Evolutionary conservation across 2,113 vertebrate species (phyloP), one percentile per base, ranked within the genome.

Genomic region (Dromaius novaehollandiae): DNA sequence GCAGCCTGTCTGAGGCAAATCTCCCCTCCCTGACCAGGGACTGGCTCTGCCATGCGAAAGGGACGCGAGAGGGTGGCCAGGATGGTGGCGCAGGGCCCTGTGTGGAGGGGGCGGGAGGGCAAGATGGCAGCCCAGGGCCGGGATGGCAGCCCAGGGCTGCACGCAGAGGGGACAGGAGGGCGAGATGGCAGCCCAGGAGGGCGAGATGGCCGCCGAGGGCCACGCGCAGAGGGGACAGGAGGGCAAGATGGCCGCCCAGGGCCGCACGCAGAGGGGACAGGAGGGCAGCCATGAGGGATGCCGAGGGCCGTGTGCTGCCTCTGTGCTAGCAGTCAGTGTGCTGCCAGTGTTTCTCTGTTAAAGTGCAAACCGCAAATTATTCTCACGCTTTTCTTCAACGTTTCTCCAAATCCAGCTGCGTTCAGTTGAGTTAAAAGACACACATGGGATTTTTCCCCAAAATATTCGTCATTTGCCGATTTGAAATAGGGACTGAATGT

Each of bases 1-100:
- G 28, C 21, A 34, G 50, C 9, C 46, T 13, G 42, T 26, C 32
- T 18, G 9, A 8, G 2, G 0, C 0, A 19, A 44, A 0, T 32
- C 38, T 16, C 18, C 18, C 21, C 30, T 55, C 25, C 15, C 48
- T 74, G 51, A 13, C 21, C 22, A 0, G 32, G 28, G 21, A 11
- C 26, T 34, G 71, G 3, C n/a, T 21, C 58, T 30, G 28, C 50
- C n/a, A 18, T 7, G 48, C 8, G 21, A 24, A 53, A 61, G 44
- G 26, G 18, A 5, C 7, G 8, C 2, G 5, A 44, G 44, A 3
- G 2, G 66, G 51, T 34, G 30, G 68, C 32, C 20, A 7, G 46
- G 46, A 48, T 11, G 46, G 46, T 18, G 5, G 44, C 28, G 15
- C 13, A 55, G 53, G 55, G 55, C 28, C 15, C 13, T 17, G 26